These are phyloP conservation scores for Sebastes cheni DNA, from an alignment of 2,797 vertebrate species.

Conservation along the genomic window DNA sequence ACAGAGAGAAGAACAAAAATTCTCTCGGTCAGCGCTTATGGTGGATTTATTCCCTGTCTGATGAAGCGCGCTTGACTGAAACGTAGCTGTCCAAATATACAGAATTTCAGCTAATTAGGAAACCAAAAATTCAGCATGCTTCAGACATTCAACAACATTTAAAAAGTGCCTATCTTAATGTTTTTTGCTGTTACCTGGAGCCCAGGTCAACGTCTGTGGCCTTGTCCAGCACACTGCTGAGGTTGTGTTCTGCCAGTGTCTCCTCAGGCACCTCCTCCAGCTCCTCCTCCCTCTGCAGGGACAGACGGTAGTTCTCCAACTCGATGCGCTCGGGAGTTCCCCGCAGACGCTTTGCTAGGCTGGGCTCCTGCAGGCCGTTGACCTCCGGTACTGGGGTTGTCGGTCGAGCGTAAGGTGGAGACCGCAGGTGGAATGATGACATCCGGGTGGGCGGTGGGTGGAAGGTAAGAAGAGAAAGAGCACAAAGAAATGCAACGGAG, in stretches of 20 bases:
- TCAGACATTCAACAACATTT: background rate
- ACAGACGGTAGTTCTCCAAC: constrained; percentile 96
- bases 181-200: constrained; percentile 85
- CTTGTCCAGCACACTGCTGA: constrained; percentile 95
- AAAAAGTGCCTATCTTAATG: rapidly evolving
- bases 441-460: constrained; percentile 26
- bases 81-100: background rate
- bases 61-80: background rate
- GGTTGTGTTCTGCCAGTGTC: constrained; percentile 95
- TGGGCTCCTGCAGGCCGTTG: constrained; percentile 92
- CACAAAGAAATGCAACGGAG: constrained; percentile 54
- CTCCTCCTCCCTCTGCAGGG: constrained; percentile 90
- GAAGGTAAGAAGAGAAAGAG: constrained; percentile 48
- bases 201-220: constrained; percentile 86
- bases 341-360: constrained; percentile 89
- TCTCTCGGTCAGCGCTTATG: background rate
- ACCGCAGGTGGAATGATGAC: constrained; percentile 16
- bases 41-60: background rate
- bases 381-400: constrained; percentile 80
- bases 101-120: background rate
- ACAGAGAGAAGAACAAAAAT: too few relatives aligned
- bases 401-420: background rate
- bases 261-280: constrained; percentile 95
- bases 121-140: background rate
- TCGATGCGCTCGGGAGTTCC: constrained; percentile 96